Conservation (phyloP, 2,888 invertebrate genomes). For the Proisotoma minuta region DNA sequence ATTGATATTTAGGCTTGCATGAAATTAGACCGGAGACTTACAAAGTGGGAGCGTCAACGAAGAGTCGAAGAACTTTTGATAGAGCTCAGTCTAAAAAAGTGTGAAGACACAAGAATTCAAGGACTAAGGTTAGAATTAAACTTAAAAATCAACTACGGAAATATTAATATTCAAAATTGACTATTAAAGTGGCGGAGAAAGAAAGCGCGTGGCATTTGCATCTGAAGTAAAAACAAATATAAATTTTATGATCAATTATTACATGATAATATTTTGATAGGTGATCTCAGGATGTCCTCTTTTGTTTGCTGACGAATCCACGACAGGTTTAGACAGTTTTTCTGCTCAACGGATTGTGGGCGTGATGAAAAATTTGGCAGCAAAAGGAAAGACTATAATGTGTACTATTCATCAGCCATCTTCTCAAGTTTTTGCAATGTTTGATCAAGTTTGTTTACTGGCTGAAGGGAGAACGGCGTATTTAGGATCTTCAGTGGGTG, state of each 20-base stretch:
- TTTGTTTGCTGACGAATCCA: conserved; percentile 56
- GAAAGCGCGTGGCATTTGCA: conserved; percentile 86
- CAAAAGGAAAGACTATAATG: conserved; percentile 54
- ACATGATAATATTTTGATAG: conserved; percentile 42
- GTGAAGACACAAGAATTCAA: conserved; percentile 73
- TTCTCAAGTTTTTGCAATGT: conserved; percentile 54
- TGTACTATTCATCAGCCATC: conserved; percentile 59
- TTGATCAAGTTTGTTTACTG: conserved; percentile 53
- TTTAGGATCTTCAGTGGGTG: conserved; percentile 52
- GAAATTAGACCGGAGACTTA: conserved; percentile 68
- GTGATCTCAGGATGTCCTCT: conserved; percentile 55
- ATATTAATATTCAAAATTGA: neutral
- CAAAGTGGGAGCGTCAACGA: conserved; percentile 58
- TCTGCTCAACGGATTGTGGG: conserved; percentile 42
- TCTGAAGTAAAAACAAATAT: conserved; percentile 67
- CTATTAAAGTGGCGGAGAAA: conserved; percentile 72
- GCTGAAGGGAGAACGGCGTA: conserved; percentile 56
- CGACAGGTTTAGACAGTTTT: conserved; percentile 53
- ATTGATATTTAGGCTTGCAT: conserved; percentile 62
- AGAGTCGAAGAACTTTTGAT: conserved; percentile 67
- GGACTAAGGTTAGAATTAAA: conserved; percentile 69
- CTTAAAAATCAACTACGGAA: conserved; percentile 54
- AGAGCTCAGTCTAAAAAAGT: conserved; percentile 66
- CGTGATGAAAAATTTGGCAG: conserved; percentile 51
- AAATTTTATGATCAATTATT: neutral